phyloP scores from a whole-genome alignment of 2,888 invertebrate species.

The Mechanitis messenoides region DNA sequence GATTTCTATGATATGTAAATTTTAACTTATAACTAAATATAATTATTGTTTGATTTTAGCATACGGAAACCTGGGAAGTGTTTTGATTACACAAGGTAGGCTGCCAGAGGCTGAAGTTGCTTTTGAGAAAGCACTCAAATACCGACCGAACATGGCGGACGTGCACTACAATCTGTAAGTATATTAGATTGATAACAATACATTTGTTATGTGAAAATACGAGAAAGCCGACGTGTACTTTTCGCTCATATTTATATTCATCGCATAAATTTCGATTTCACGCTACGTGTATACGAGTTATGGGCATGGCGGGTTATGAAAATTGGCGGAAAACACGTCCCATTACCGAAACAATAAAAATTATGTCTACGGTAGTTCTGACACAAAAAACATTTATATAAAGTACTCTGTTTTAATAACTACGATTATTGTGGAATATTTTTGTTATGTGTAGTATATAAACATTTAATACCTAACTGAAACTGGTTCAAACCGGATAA shows the following conservation, averaged over 20 bases:
- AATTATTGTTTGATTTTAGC: constrained; percentile 78
- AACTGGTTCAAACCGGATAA: too few relatives aligned
- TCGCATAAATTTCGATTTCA: constrained; percentile 31
- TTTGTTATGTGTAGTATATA: too few relatives aligned
- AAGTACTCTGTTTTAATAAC: neutral
- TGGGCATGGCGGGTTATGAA: constrained; percentile 29
- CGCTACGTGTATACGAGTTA: constrained; percentile 30
- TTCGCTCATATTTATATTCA: constrained; percentile 29
- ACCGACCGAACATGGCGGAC: constrained; percentile 98
- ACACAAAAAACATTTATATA: neutral
- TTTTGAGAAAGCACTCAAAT: constrained; percentile 91
- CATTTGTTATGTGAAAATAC: constrained; percentile 29
- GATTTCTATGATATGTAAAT: too few relatives aligned
- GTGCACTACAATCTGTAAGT: constrained; percentile 99
- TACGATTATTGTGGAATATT: neutral
- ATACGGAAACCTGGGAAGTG: constrained; percentile 97
- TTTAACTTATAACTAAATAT: too few relatives aligned
- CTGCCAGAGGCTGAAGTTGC: constrained; percentile 93
- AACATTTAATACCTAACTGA: too few relatives aligned
- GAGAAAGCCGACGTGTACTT: constrained; percentile 30
- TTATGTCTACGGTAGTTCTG: constrained; percentile 6
- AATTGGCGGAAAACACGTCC: constrained; percentile 29
- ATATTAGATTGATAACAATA: constrained; percentile 35
- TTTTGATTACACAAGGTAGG: constrained; percentile 92
- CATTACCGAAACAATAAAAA: constrained; percentile 29